Evolutionary conservation across 1,140 invertebrate genomes (phyloP).

Genomic region (Thaumetopoea pityocampa): DNA sequence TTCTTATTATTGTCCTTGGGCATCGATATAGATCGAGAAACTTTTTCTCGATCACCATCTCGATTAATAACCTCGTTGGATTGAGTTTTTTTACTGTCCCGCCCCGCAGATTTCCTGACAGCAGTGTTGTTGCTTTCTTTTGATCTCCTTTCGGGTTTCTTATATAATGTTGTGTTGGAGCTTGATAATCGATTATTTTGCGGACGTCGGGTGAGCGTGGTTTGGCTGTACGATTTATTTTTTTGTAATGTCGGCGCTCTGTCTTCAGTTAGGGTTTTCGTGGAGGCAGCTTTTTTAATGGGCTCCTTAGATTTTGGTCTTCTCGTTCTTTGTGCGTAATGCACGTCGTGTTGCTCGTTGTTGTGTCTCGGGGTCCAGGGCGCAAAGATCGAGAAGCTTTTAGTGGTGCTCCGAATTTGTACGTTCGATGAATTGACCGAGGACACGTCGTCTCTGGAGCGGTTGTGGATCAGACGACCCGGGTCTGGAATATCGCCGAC

Average conservation of each 20-base stretch:
- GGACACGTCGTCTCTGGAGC: slow-evolving; percentile 84
- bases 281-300: slow-evolving; percentile 49
- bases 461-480: slow-evolving; percentile 75
- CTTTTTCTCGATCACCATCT: slow-evolving; percentile 60
- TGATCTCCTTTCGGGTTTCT: slow-evolving; percentile 52
- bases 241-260: slow-evolving; percentile 43
- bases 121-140: slow-evolving; percentile 66
- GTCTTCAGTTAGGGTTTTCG: slow-evolving; percentile 44
- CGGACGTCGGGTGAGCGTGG: slow-evolving; percentile 50
- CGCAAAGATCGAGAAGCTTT: slow-evolving; percentile 88
- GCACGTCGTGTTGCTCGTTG: slow-evolving; percentile 85
- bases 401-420: slow-evolving; percentile 85
- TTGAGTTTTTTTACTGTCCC: slow-evolving; percentile 72
- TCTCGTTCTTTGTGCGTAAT: slow-evolving; percentile 83
- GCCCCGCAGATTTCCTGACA: slow-evolving; percentile 64
- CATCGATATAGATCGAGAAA: slow-evolving; percentile 81
- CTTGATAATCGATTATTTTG: slow-evolving; percentile 50
- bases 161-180: slow-evolving; percentile 56
- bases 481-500: slow-evolving; percentile 85
- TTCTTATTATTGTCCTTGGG: slow-evolving; percentile 82
- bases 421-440: slow-evolving; percentile 77
- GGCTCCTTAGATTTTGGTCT: slow-evolving; percentile 45
- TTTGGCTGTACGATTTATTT: slow-evolving; percentile 64
- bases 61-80: slow-evolving; percentile 79
- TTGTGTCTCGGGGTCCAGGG: slow-evolving; percentile 88